Conservation (phyloP, 2,797 vertebrate species). For the Octomys mimax region DNA sequence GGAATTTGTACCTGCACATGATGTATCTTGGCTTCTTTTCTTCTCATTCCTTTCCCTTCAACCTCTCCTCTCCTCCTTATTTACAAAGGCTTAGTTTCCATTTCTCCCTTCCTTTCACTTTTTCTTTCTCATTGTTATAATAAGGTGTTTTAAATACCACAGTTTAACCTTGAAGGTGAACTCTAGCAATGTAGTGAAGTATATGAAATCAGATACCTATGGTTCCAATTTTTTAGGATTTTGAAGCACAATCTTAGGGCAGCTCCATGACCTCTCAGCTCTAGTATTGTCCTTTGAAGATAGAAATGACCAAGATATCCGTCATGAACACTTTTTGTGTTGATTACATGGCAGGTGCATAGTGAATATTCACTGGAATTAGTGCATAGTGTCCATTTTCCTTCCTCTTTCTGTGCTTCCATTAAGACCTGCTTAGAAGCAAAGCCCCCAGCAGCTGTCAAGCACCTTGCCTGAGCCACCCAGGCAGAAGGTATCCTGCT, state of each 20-base stretch:
- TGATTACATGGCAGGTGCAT: neutral
- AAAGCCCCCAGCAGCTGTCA: neutral
- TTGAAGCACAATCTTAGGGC: neutral
- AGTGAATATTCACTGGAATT: neutral
- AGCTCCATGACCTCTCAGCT: neutral
- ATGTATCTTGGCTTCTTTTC: neutral
- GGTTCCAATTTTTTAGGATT: neutral
- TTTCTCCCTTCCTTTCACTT: neutral
- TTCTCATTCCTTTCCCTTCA: neutral
- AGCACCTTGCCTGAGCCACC: rapidly evolving
- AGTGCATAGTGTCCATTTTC: neutral
- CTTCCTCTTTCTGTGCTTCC: neutral
- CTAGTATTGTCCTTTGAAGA: neutral
- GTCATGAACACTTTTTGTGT: neutral
- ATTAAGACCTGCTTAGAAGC: neutral
- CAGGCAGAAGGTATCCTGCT: neutral
- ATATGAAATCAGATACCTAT: neutral
- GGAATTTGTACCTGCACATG: neutral
- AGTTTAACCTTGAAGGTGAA: neutral
- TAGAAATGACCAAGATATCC: neutral
- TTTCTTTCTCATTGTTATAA: neutral
- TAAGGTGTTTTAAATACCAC: neutral
- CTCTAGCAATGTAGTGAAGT: neutral
- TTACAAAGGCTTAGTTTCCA: neutral
- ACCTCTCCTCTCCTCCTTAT: neutral